A percentile compares a stretch with the other conserved stretches of the same genome.
These are phyloP conservation scores for Drosophila nigricruria DNA, from an alignment of 2,888 invertebrate species.

Conservation along the genomic window DNA sequence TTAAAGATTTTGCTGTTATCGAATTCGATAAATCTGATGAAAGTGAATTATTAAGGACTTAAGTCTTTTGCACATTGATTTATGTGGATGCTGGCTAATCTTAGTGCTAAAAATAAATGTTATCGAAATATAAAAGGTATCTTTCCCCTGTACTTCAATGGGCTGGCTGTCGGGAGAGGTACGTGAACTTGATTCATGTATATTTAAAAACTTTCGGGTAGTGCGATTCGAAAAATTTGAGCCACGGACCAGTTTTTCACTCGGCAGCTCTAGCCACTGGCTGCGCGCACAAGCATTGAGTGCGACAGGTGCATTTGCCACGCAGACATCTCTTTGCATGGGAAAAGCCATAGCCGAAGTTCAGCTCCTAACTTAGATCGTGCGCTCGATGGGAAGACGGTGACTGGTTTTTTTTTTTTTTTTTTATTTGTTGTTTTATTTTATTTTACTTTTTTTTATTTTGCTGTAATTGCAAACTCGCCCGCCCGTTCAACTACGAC, in stretches of 20 bases:
- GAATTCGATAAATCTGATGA: background rate
- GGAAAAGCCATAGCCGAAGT: slow-evolving; percentile 14
- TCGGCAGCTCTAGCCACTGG: slow-evolving; percentile 14
- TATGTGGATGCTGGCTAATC: background rate
- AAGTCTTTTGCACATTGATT: background rate
- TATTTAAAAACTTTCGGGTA: background rate
- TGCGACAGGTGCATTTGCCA: slow-evolving; percentile 76
- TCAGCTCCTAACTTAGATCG: slow-evolving; percentile 25
- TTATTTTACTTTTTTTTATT: background rate
- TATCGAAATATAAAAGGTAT: background rate
- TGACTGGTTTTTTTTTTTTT: slow-evolving; percentile 44
- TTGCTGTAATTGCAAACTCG: slow-evolving; percentile 34
- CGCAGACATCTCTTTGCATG: slow-evolving; percentile 54
- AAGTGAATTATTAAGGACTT: background rate
- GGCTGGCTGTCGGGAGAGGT: too few species aligned
- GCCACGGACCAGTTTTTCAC: slow-evolving; percentile 26
- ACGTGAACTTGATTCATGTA: background rate
- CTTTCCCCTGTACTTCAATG: background rate
- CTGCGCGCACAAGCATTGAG: slow-evolving; percentile 56
- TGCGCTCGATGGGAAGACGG: slow-evolving; percentile 25
- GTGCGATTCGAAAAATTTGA: slow-evolving; percentile 8
- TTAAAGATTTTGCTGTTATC: background rate
- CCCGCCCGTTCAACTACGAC: slow-evolving; percentile 6
- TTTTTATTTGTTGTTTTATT: background rate
- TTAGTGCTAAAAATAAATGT: background rate